Base-by-base conservation (phyloP, 35 echinoderm and acorn worm species). In the Ophioderma brevispina region DNA sequence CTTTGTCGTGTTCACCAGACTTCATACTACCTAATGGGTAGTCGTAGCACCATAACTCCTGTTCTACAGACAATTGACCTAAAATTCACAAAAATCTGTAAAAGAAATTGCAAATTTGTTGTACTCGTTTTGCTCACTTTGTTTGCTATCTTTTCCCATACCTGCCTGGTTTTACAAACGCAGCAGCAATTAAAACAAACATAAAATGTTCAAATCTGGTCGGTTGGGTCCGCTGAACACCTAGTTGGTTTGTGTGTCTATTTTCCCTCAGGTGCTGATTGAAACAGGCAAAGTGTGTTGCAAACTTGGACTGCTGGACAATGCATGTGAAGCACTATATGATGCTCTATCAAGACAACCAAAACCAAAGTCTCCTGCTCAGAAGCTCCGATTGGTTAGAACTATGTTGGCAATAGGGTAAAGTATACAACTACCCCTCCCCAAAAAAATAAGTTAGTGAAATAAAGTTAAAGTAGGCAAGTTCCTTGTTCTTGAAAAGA, bases 321-420 rank as follows among this genome's bases (percentile, higher is more conserved):
- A 50, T 17, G 95, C 95, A 46, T 8, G 41, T 1, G 84, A 75
- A 23, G 80, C 94, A 36, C 81, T 97, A 21, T 42, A 94, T 15
- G 95, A 97, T 23, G 95, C 87, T 28, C 55, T 94, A 11, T 41
- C 79, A n/a, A 80, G 95, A 32, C 89, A 86, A 85, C 91, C 84
- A 42, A 80, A 88, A 14, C 64, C 94, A 37, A 87, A 42, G 42
- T 94, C 92, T 13, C 95, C 92, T 23, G 38, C 75, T 0, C 88
- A 97, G 88, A 97, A 94, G 84, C 88, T 97, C 0, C 88, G 94
- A 46, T 34, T 94, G 0, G 95, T 94, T 18, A 91, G 94, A 88
- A 89, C 92, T 5, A 79, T 97, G 23, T 64, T 97, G 1, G 91
- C 84, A 46, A 87, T 93, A 81, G 93, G 77, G 93, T 95, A 64